phyloP scores from a whole-genome alignment of 2,113 vertebrate species.

The Osmerus mordax region DNA sequence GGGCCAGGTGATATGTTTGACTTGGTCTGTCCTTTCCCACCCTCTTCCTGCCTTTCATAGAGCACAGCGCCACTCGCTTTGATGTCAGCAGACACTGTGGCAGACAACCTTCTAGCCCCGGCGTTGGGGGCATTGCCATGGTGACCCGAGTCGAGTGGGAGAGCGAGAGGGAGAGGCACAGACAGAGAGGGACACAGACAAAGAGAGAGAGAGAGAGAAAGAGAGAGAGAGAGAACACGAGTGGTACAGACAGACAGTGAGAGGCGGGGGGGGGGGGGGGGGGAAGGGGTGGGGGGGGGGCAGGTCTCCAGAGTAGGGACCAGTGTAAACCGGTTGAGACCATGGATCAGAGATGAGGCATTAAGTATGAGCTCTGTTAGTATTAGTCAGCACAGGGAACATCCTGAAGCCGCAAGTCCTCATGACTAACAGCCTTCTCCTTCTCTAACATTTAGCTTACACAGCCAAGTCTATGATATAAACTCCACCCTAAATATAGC shows the following conservation, averaged over 20 bases:
- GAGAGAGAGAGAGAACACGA: neutral
- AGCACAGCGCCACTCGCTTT: constrained; percentile 47
- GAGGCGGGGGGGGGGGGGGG: neutral
- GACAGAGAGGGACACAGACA: neutral
- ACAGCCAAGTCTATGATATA: constrained; percentile 7
- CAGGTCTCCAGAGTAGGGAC: constrained; percentile 39
- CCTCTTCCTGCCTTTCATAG: constrained; percentile 70
- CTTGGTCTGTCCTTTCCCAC: constrained; percentile 42
- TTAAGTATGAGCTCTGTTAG: constrained; percentile 39
- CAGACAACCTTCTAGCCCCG: constrained; percentile 44
- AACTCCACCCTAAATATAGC: constrained; percentile 26
- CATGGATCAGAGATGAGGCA: constrained; percentile 47
- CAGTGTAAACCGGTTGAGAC: constrained; percentile 60
- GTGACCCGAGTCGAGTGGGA: constrained; percentile 34
- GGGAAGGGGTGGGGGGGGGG: neutral
- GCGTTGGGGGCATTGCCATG: constrained; percentile 46
- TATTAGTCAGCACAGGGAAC: constrained; percentile 49
- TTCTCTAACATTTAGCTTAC: constrained; percentile 24
- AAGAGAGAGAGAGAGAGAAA: neutral
- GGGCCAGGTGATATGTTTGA: constrained; percentile 37
- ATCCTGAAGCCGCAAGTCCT: constrained; percentile 11
- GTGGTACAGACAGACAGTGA: neutral
- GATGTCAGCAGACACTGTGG: constrained; percentile 65
- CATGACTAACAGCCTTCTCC: neutral
- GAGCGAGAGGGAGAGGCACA: neutral